These are phyloP conservation scores for Exaiptasia diaphana DNA, from an alignment of 64 coral and sea anemone species.

Conservation along the genomic window DNA sequence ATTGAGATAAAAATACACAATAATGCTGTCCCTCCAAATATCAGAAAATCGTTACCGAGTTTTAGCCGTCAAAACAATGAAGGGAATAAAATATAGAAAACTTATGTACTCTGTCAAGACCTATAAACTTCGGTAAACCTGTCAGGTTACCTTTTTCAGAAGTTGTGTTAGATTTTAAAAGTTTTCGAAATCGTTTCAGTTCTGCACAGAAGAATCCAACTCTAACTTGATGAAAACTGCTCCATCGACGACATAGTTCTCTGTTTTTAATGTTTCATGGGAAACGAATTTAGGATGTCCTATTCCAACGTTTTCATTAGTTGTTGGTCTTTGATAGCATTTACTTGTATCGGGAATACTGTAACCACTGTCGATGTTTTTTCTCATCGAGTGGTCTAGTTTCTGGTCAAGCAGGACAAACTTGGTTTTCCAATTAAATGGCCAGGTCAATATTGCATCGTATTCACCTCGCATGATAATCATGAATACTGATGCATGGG, in stretches of 20 bases:
- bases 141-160: no score
- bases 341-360: not conserved
- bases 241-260: not conserved
- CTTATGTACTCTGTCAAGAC: no score
- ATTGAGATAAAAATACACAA: no score
- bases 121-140: no score
- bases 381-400: not conserved
- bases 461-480: slow-evolving; percentile 1
- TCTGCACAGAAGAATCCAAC: slow-evolving; percentile 3
- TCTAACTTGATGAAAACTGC: slow-evolving; percentile 16
- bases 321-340: not conserved
- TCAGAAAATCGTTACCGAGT: no score
- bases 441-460: slow-evolving; percentile 29
- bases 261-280: not conserved
- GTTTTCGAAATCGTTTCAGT: no score
- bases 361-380: not conserved
- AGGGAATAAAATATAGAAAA: no score
- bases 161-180: no score
- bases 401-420: slow-evolving; percentile 19
- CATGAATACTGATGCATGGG: not conserved
- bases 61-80: no score
- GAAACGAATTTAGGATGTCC: slow-evolving; percentile 10
- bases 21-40: no score
- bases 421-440: not conserved
- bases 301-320: not conserved